phyloP scores from a whole-genome alignment of 2,113 vertebrate species.

The Fulmarus glacialis region DNA sequence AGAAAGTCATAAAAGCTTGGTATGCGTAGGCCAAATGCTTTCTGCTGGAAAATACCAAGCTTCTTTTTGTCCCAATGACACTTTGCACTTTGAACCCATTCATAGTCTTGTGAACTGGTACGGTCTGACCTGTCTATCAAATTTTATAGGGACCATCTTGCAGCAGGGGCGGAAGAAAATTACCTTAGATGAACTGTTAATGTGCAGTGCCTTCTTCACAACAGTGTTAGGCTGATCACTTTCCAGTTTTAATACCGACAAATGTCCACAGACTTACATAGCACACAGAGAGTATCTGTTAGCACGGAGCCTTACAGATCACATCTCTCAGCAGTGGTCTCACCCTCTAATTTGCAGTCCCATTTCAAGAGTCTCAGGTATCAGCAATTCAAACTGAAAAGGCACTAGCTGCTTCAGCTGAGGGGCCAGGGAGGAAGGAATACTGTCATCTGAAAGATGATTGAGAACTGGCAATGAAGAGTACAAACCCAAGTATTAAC shows the following conservation, averaged over 20 bases:
- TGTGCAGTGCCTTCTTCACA: constrained; percentile 11
- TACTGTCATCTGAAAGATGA: not conserved
- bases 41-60: not conserved
- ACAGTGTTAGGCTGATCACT: not conserved
- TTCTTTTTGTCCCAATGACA: not conserved
- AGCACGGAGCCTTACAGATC: not conserved
- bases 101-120: not conserved
- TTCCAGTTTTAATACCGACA: not conserved
- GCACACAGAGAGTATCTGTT: not conserved
- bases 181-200: constrained; percentile 4
- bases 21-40: not conserved
- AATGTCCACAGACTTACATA: not conserved
- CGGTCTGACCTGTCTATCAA: not conserved
- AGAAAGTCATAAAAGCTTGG: not conserved
- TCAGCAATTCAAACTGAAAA: not conserved
- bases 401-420: not conserved
- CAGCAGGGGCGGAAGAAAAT: not conserved
- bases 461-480: not conserved
- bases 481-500: not conserved
- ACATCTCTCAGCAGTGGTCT: not conserved
- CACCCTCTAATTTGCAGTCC: not conserved
- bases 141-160: not conserved
- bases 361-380: not conserved
- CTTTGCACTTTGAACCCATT: not conserved
- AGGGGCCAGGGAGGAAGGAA: not conserved